These are phyloP conservation scores for Ginglymostoma cirratum DNA, from an alignment of 2,113 vertebrate genomes.

Conservation along the genomic window DNA sequence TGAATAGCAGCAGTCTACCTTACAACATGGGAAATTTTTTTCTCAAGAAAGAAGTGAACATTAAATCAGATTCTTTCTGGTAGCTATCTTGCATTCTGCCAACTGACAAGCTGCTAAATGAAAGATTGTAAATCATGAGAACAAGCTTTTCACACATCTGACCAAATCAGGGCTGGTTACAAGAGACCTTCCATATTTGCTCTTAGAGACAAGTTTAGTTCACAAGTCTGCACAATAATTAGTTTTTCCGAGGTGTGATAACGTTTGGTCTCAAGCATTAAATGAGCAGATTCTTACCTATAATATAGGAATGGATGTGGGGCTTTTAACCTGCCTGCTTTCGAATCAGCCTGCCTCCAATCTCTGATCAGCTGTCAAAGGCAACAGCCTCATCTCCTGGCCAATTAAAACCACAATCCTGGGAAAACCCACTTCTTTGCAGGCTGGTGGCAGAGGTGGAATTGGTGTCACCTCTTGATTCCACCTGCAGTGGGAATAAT, in stretches of 20 bases:
- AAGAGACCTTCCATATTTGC: background rate
- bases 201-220: background rate
- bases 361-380: background rate
- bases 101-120: background rate
- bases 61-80: background rate
- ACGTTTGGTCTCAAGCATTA: background rate
- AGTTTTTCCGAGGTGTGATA: background rate
- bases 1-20: background rate
- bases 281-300: background rate
- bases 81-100: background rate
- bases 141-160: background rate
- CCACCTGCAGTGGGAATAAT: background rate
- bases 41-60: background rate
- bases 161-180: background rate
- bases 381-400: background rate
- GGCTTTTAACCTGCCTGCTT: background rate
- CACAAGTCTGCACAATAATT: background rate
- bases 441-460: background rate
- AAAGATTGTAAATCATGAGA: background rate
- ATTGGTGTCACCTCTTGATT: background rate
- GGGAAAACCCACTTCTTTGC: background rate
- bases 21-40: background rate
- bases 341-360: background rate
- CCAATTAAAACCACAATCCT: too few relatives aligned
- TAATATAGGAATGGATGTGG: background rate